Conservation (phyloP, 2,797 vertebrate species). For the Dipus sagitta region DNA sequence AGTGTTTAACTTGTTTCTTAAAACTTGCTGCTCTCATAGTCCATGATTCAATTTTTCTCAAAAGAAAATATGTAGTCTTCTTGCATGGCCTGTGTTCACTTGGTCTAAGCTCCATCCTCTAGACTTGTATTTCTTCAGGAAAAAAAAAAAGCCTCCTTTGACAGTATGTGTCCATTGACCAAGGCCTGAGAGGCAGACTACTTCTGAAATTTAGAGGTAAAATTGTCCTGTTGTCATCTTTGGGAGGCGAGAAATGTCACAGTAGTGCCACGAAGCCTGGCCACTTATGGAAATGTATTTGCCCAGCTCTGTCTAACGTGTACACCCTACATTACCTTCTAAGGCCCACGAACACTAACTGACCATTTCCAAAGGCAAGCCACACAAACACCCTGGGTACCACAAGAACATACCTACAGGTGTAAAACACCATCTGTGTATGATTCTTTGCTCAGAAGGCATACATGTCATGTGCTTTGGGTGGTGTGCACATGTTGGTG, state of each 20-base stretch:
- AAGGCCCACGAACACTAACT: not conserved
- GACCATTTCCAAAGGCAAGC: not conserved
- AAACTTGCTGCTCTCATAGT: constrained; percentile 16
- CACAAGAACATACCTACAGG: not conserved
- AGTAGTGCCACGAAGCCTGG: not conserved
- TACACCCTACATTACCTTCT: not conserved
- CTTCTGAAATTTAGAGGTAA: not conserved
- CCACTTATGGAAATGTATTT: not conserved
- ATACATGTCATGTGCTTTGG: not conserved
- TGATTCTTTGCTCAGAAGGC: not conserved
- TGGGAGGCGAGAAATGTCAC: not conserved
- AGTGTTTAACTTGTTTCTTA: constrained; percentile 51
- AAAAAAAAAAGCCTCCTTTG: not conserved
- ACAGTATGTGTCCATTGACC: not conserved
- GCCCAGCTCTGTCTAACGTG: not conserved
- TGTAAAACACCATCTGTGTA: not conserved
- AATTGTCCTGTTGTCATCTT: not conserved
- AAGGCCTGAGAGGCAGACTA: not conserved
- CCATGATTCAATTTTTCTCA: constrained; percentile 59
- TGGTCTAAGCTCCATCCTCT: not conserved
- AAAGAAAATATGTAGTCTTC: not conserved
- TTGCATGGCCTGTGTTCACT: not conserved
- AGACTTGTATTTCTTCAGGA: constrained; percentile 23
- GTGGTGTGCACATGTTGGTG: not conserved
- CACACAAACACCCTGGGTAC: not conserved